Conservation (phyloP, 2,113 vertebrate genomes). For the Crotalus tigris region DNA sequence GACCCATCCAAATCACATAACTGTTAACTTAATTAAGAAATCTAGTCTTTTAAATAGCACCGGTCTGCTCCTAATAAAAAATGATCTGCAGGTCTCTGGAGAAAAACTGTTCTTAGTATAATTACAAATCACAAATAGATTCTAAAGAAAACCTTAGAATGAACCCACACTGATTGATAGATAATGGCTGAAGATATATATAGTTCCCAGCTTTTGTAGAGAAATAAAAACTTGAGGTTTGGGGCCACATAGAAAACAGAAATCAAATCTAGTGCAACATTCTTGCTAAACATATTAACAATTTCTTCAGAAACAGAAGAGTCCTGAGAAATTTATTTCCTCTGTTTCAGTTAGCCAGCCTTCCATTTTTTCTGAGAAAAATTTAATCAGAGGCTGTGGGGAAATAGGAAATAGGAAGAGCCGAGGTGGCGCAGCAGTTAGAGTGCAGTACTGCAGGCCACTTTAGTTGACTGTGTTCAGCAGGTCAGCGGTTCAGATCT, state of each 20-base stretch:
- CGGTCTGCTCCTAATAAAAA: neutral
- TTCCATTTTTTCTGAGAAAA: neutral
- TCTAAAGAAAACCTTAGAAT: neutral
- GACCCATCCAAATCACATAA: neutral
- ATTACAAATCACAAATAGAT: neutral
- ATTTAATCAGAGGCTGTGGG: neutral
- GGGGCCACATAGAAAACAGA: neutral
- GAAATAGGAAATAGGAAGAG: neutral
- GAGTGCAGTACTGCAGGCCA: too few species aligned
- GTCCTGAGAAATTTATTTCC: neutral
- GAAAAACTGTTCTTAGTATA: neutral
- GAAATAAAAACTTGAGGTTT: neutral
- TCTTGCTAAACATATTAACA: neutral
- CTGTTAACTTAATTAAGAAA: neutral
- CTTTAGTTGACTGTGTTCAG: too few species aligned
- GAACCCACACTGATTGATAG: neutral
- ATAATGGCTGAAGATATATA: neutral
- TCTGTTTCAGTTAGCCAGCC: neutral
- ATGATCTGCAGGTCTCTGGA: neutral
- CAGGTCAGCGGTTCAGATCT: too few species aligned
- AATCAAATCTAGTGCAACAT: neutral
- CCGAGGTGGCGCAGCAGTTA: too few species aligned
- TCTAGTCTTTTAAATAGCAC: neutral
- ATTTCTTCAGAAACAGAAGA: neutral
- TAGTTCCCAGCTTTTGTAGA: neutral